Evolutionary conservation across 2,888 invertebrate species (phyloP).

Genomic region (Diarsia rubi): DNA sequence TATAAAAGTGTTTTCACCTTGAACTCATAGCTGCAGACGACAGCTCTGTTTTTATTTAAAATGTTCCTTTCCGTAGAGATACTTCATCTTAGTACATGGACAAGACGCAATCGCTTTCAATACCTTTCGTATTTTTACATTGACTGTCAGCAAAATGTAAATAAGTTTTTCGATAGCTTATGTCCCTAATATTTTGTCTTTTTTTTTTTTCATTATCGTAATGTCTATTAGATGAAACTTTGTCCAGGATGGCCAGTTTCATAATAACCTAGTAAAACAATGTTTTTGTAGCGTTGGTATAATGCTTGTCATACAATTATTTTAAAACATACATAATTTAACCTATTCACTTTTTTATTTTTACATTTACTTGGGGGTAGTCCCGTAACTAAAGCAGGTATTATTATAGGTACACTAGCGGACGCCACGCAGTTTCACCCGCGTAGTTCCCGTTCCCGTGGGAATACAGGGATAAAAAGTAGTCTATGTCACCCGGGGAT

Average conservation of each 20-base stretch:
- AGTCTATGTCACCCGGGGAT: too few relatives aligned
- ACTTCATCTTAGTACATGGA: neutral
- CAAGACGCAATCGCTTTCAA: neutral
- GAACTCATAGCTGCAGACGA: neutral
- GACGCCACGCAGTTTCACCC: too few relatives aligned
- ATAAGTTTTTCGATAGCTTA: neutral
- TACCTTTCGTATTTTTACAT: neutral
- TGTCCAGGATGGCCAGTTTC: neutral
- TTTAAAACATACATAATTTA: too few relatives aligned
- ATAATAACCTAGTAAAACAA: neutral
- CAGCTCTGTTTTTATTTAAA: neutral
- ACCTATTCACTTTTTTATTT: too few relatives aligned
- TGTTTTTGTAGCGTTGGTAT: neutral
- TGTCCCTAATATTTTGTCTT: too few relatives aligned
- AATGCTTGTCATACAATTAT: neutral
- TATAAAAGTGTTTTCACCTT: constrained; percentile 16
- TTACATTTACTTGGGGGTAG: neutral
- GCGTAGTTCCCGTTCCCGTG: too few relatives aligned
- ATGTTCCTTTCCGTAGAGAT: neutral
- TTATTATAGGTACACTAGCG: neutral
- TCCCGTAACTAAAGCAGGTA: neutral
- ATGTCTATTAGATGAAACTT: neutral
- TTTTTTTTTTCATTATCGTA: too few relatives aligned
- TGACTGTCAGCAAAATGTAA: neutral
- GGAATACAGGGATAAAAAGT: too few relatives aligned